Percentiles rank a stretch among this genome's conserved stretches.
Evolutionary conservation across 1,140 invertebrate species (phyloP).

Genomic region (Drosophila littoralis): DNA sequence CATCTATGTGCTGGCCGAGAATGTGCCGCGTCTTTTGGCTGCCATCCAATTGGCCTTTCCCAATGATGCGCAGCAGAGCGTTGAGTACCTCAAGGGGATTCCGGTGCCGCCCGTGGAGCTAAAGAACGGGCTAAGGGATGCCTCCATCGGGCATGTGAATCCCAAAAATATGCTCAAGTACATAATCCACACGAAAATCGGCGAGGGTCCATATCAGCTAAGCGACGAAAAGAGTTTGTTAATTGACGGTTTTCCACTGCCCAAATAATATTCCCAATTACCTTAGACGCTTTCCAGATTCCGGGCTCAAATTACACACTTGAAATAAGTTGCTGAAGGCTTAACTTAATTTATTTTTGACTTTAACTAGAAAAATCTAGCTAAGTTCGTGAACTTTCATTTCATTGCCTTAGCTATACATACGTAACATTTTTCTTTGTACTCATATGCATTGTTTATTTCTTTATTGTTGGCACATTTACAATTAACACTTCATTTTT

Average conservation of each 20-base stretch:
- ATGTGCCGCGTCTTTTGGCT: slow-evolving; percentile 89
- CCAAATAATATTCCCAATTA: slow-evolving; percentile 21
- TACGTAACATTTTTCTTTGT: slow-evolving; percentile 5
- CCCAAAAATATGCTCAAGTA: slow-evolving; percentile 89
- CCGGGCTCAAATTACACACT: slow-evolving; percentile 11
- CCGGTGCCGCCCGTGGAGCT: slow-evolving; percentile 41
- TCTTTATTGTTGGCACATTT: slow-evolving; percentile 29
- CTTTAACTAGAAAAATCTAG: slow-evolving; percentile 1
- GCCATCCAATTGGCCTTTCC: slow-evolving; percentile 91
- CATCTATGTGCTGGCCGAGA: slow-evolving; percentile 92
- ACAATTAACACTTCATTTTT: slow-evolving; percentile 28
- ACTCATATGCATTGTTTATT: slow-evolving; percentile 7
- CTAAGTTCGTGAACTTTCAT: not conserved
- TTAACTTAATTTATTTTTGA: not conserved
- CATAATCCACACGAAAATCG: slow-evolving; percentile 93
- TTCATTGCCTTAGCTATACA: not conserved
- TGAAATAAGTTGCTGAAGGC: not conserved
- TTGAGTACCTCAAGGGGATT: slow-evolving; percentile 87
- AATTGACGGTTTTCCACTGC: slow-evolving; percentile 84
- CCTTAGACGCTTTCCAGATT: not conserved
- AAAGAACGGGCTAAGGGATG: slow-evolving; percentile 15
- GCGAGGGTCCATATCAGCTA: slow-evolving; percentile 88
- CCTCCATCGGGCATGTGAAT: slow-evolving; percentile 19
- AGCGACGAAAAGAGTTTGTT: slow-evolving; percentile 86
- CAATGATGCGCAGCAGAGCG: slow-evolving; percentile 81